Conservation (phyloP, 1,140 invertebrate species). For the Gonioctena quinquepunctata region DNA sequence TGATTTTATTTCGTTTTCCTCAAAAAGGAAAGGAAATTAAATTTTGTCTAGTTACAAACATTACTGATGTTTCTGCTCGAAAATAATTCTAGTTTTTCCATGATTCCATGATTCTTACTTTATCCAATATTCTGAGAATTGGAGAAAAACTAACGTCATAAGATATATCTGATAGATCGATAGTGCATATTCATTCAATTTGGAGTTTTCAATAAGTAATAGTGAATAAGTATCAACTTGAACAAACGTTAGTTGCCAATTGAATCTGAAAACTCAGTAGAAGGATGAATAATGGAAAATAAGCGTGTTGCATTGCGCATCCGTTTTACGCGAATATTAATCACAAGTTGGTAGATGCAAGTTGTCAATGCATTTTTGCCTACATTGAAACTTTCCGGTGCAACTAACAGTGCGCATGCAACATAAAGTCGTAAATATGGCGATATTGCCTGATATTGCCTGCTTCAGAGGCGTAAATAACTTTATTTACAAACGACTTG, state of each 20-base stretch:
- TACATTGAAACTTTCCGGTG: not conserved
- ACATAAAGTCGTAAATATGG: constrained; percentile 1
- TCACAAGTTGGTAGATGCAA: constrained; percentile 1
- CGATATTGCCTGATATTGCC: not conserved
- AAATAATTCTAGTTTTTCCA: no score
- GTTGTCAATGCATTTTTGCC: constrained; percentile 15
- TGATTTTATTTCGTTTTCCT: no score
- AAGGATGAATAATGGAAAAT: constrained; percentile 11
- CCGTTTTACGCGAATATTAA: constrained; percentile 4
- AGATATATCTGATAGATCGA: no score
- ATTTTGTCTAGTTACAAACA: no score
- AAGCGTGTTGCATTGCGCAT: constrained; percentile 7
- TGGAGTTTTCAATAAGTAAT: no score
- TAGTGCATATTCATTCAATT: no score
- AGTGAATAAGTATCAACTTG: not conserved
- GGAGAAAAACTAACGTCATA: no score
- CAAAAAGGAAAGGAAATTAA: no score
- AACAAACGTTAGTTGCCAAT: not conserved
- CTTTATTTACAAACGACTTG: constrained; percentile 15
- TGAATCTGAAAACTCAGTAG: not conserved
- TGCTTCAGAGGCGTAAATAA: constrained; percentile 19
- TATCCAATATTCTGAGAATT: no score
- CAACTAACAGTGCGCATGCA: constrained; percentile 6
- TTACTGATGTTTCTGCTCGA: no score
- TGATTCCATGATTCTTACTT: no score